Base-by-base conservation (phyloP, 2,797 vertebrate species). In the Myotis vivesi region DNA sequence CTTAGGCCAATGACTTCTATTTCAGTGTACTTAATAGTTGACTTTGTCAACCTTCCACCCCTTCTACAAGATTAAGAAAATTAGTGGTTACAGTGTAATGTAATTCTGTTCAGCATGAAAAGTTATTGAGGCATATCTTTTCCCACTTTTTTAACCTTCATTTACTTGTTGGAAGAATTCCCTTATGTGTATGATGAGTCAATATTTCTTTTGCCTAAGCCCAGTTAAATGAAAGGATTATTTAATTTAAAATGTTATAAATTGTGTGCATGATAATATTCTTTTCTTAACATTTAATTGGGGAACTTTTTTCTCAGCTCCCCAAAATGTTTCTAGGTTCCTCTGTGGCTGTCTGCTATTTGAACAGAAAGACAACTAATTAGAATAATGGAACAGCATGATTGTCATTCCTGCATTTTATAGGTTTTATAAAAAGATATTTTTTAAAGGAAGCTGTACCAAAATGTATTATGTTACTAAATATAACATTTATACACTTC, bases 231-330 rank as follows among this genome's bases (percentile, higher is more conserved):
- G 64, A 95, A 91, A 82, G 30, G 38, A 66, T 85, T 94, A 57
- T 89, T 95, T 87, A 86, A 94, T 86, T 94, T 91, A 92, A 97
- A 96, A 75, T 88, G 49, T 68, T 96, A 73, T 62, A 92, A 89
- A 79, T 89, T 2, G 0, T 59, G 51, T 66, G 25, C 49, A 36
- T 87, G 62, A 80, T 97, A 87, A 91, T 95, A 91, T 93, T 64
- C 36, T 89, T 94, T 66, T 53, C 51, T 83, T 95, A 88, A 41
- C n/a, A 59, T 93, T 89, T 94, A 92, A 87, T 92, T 94, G 66
- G 86, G 86, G 92, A 89, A 81, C 22, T 59, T 95, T 83, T 89
- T 92, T 75, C 91, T 69, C 46, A 68, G 81, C 49, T 93, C 75
- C 69, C 77, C 46, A 79, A 91, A 83, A 73, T 96, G 79, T 95